Evolutionary conservation across 2,888 invertebrate genomes (phyloP).

Genomic region (Pristionchus arcanus): DNA sequence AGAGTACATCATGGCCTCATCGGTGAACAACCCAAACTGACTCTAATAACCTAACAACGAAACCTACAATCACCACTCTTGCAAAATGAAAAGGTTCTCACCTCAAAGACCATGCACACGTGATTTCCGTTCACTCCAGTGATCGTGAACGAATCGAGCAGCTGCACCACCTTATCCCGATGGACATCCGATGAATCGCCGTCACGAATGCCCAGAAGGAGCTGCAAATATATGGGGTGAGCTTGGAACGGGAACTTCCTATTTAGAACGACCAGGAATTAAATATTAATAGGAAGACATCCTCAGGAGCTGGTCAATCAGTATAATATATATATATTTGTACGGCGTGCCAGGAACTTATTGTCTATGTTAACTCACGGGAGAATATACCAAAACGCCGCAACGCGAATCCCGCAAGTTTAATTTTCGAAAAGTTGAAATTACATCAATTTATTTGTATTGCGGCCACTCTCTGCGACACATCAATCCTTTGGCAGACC

Average conservation of each 20-base stretch:
- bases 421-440: not conserved
- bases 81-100: too few species aligned
- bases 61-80: too few species aligned
- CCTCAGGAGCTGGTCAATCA: too few species aligned
- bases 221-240: not conserved
- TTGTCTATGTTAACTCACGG: not conserved
- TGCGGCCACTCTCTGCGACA: too few species aligned
- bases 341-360: not conserved
- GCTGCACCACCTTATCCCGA: conserved; percentile 95
- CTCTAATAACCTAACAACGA: too few species aligned
- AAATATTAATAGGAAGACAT: too few species aligned
- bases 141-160: conserved; percentile 98
- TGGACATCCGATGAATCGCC: conserved; percentile 77
- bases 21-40: too few species aligned
- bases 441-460: too few species aligned
- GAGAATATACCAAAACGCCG: not conserved
- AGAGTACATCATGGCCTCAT: too few species aligned
- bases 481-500: too few species aligned
- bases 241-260: not conserved
- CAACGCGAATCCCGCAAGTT: not conserved
- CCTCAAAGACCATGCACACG: conserved; percentile 80
- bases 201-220: conserved; percentile 52
- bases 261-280: too few species aligned
- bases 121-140: conserved; percentile 96
- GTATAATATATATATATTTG: not conserved